A percentile compares a stretch with the other conserved stretches of the same genome.
Conservation (phyloP, 2,113 vertebrate species). For the Notiomystis cincta region DNA sequence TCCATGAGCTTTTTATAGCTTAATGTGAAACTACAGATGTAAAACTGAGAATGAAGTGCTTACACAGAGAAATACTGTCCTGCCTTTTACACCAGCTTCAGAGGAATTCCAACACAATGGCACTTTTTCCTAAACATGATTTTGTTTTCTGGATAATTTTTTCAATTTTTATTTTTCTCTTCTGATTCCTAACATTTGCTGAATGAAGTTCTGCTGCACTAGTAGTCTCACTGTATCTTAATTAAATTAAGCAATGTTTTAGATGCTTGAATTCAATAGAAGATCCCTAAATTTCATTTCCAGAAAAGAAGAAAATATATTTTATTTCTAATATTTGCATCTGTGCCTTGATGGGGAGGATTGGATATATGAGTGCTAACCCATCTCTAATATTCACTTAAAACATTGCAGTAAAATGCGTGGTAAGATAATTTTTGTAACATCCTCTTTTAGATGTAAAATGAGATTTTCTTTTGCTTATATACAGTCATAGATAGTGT, state of each 20-base stretch:
- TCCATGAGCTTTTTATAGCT: background rate
- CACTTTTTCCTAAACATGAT: background rate
- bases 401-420: background rate
- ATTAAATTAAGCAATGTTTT: background rate
- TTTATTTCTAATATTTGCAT: background rate
- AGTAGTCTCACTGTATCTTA: background rate
- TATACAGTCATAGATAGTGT: background rate
- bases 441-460: background rate
- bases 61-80: background rate
- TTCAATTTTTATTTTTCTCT: background rate
- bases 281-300: background rate
- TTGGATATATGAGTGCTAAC: background rate
- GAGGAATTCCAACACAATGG: accelerated
- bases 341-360: background rate
- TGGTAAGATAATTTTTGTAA: background rate
- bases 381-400: background rate
- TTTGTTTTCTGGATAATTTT: background rate
- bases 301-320: background rate
- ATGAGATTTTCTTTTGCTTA: background rate
- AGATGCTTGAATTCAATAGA: background rate
- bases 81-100: background rate
- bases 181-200: background rate
- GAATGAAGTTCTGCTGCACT: background rate
- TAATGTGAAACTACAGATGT: background rate
- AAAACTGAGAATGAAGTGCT: background rate